Evolutionary conservation across 1,140 invertebrate genomes (phyloP), one percentile per base, ranked within the genome.

Genomic region (Tetragnatha versicolor): DNA sequence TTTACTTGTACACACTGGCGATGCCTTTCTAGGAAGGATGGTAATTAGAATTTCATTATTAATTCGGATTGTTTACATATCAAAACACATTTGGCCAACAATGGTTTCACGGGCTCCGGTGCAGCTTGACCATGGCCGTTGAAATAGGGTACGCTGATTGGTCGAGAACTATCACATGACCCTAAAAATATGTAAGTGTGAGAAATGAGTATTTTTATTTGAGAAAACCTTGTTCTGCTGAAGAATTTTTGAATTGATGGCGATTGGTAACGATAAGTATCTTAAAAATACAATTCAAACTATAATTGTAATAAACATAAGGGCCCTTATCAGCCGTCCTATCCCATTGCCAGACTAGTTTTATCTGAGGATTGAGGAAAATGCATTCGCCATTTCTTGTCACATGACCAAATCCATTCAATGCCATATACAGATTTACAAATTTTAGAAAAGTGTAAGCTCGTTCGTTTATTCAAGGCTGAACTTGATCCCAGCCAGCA

Each of bases 11-110:
- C n/a, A n/a, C n/a, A n/a, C n/a, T n/a, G n/a, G n/a, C n/a, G n/a
- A n/a, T n/a, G n/a, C n/a, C n/a, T n/a, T n/a, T n/a, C n/a, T n/a
- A n/a, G n/a, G n/a, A n/a, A n/a, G n/a, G n/a, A n/a, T n/a, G n/a
- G n/a, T 42, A 7, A 42, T 60, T 29, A 25, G 9, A 29, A 6
- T 55, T 47, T 47, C 22, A 60, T 61, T 61, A 73, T 73, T 60
- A 73, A 73, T 61, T 31, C n/a, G 33, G 70, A 73, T 73, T 61
- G 25, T 27, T n/a, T 61, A 61, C 33, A 73, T 45, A 61, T 61
- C 35, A 47, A 61, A 31, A 45, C 35, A 37, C n/a, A 69, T 60
- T 42, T 39, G 70, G 58, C 37, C 70, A 73, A 73, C 53, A 61
- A 73, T 73, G 70, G 70, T 22, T 73, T 33, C 70, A 25, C 58